Evolutionary conservation across 1,140 invertebrate genomes (phyloP).

Genomic region (Drosophila sucinea): DNA sequence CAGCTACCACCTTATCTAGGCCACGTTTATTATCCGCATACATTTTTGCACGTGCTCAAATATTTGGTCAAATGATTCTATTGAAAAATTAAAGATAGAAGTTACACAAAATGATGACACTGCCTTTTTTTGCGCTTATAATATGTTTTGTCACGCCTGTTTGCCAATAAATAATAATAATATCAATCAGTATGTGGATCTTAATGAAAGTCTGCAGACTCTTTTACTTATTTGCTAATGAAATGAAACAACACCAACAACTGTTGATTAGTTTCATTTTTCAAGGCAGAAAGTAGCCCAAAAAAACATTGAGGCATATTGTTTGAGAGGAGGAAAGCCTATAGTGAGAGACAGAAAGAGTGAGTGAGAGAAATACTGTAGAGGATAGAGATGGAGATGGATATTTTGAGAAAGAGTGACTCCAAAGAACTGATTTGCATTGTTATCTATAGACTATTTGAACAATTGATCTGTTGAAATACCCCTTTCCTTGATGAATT

Average conservation of each 20-base stretch:
- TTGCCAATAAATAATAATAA: conserved; percentile 40
- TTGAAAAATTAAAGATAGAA: conserved; percentile 50
- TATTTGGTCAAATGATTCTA: conserved; percentile 66
- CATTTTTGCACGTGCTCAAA: conserved; percentile 73
- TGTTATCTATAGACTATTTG: conserved; percentile 55
- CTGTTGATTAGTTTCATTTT: conserved; percentile 55
- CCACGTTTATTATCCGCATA: conserved; percentile 77
- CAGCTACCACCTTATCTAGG: conserved; percentile 74
- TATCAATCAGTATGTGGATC: conserved; percentile 56
- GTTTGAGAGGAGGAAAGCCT: background rate
- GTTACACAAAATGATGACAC: conserved; percentile 44
- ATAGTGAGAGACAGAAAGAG: conserved; percentile 21
- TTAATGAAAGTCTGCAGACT: conserved; percentile 75
- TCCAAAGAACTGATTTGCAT: conserved; percentile 73
- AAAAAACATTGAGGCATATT: background rate
- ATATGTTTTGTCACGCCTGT: conserved; percentile 40
- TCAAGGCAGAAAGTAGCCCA: conserved; percentile 16
- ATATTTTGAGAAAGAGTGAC: conserved; percentile 54
- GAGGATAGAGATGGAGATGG: conserved; percentile 22
- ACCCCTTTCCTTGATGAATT: conserved; percentile 37
- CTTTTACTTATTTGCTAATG: conserved; percentile 60
- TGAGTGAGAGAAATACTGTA: background rate
- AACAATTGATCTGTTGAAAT: conserved; percentile 69
- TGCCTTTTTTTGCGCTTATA: conserved; percentile 17
- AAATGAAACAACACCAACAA: conserved; percentile 58